Conservation (phyloP, 2,888 invertebrate genomes). For the Sphecodes monilicornis region DNA sequence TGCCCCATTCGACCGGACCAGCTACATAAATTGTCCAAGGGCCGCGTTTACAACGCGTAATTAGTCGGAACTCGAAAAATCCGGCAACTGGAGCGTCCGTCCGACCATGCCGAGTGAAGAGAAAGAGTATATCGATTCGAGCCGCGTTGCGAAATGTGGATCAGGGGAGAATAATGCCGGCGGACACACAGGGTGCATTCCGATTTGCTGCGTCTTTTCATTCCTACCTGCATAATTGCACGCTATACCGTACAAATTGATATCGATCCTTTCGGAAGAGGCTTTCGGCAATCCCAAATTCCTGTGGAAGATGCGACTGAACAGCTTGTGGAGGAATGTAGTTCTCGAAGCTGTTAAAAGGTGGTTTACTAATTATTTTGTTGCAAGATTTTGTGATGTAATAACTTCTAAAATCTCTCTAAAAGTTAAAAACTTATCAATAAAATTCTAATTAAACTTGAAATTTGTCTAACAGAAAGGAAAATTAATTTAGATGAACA, state of each 20-base stretch:
- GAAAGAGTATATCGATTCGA: constrained; percentile 40
- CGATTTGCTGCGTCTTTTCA: constrained; percentile 17
- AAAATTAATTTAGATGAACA: too few relatives aligned
- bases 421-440: too few relatives aligned
- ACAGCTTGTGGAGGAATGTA: not conserved
- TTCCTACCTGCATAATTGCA: constrained; percentile 14
- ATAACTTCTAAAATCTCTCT: too few relatives aligned
- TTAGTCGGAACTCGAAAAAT: constrained; percentile 77
- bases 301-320: not conserved
- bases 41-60: constrained; percentile 75
- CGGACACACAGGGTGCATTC: constrained; percentile 47
- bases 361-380: too few relatives aligned
- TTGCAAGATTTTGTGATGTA: too few relatives aligned
- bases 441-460: too few relatives aligned
- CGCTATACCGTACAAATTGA: constrained; percentile 45
- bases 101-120: constrained; percentile 32
- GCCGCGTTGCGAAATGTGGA: constrained; percentile 20
- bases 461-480: too few relatives aligned
- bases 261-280: constrained; percentile 12
- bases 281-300: not conserved
- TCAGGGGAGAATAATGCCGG: constrained; percentile 16
- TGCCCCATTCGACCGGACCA: constrained; percentile 64
- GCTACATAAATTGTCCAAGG: constrained; percentile 75
- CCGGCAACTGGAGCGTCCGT: constrained; percentile 60
- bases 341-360: too few relatives aligned